These are phyloP conservation scores for Encarsia formosa DNA, from an alignment of 2,888 invertebrate genomes.

Conservation along the genomic window DNA sequence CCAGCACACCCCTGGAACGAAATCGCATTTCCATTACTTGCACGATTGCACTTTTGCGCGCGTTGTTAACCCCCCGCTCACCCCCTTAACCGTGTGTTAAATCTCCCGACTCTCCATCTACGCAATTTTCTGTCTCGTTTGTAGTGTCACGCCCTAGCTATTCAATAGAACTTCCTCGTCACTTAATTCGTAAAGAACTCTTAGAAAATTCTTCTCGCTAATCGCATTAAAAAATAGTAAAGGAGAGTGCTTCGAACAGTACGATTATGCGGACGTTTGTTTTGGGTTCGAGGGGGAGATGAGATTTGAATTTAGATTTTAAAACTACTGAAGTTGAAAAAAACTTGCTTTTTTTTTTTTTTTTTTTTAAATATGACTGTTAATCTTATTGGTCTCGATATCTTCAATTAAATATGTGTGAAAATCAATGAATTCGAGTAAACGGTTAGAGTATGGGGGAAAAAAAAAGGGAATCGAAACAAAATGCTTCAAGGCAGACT, in stretches of 20 bases:
- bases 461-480: too few relatives aligned
- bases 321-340: too few relatives aligned
- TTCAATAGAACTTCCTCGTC: constrained; percentile 3
- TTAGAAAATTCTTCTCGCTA: constrained; percentile 16
- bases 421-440: too few relatives aligned
- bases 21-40: constrained; percentile 20
- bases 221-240: constrained; percentile 27
- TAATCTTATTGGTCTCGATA: too few relatives aligned
- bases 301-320: too few relatives aligned
- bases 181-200: constrained; percentile 23
- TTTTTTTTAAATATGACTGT: background rate
- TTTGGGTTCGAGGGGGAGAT: too few relatives aligned
- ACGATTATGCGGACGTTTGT: constrained; percentile 6
- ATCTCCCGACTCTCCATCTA: constrained; percentile 6
- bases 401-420: too few relatives aligned
- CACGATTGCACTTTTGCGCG: constrained; percentile 18
- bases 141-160: constrained; percentile 8
- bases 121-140: constrained; percentile 26
- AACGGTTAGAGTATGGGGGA: too few relatives aligned
- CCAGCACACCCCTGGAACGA: too few relatives aligned
- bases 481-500: too few relatives aligned
- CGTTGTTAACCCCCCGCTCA: constrained; percentile 8
- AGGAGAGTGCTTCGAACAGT: constrained; percentile 9
- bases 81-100: too few relatives aligned
- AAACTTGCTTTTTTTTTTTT: background rate